Conservation (phyloP, 92 coral and sea anemone genomes). For the Hydrozoanthus gracilis region DNA sequence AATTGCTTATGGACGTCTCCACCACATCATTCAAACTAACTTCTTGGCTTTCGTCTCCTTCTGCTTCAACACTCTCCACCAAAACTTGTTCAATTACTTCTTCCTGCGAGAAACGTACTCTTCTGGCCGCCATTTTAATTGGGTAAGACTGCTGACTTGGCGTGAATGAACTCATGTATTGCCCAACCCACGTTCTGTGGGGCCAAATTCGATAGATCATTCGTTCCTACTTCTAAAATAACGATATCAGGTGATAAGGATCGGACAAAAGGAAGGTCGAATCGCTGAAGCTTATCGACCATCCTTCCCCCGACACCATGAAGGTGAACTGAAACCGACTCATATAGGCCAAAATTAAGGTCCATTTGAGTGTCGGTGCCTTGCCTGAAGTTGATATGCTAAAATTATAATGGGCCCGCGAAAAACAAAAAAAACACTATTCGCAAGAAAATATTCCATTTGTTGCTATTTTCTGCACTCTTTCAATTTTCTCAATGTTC, state of each 20-base stretch:
- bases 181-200: neutral
- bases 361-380: too few relatives aligned
- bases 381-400: too few relatives aligned
- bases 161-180: neutral
- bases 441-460: too few relatives aligned
- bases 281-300: neutral
- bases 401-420: too few relatives aligned
- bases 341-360: neutral
- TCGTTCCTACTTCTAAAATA: neutral
- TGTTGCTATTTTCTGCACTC: conserved; percentile 38
- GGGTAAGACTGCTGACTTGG: neutral
- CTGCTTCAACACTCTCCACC: too few relatives aligned
- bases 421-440: too few relatives aligned
- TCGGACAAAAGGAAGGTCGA: neutral
- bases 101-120: too few relatives aligned
- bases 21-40: too few relatives aligned
- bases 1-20: too few relatives aligned
- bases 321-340: neutral
- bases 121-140: neutral
- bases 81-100: too few relatives aligned
- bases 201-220: neutral
- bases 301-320: neutral
- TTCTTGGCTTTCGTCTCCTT: too few relatives aligned
- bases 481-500: conserved; percentile 31
- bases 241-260: neutral